Evolutionary conservation across 2,797 vertebrate species (phyloP).

Genomic region (Chloroceryle inda): DNA sequence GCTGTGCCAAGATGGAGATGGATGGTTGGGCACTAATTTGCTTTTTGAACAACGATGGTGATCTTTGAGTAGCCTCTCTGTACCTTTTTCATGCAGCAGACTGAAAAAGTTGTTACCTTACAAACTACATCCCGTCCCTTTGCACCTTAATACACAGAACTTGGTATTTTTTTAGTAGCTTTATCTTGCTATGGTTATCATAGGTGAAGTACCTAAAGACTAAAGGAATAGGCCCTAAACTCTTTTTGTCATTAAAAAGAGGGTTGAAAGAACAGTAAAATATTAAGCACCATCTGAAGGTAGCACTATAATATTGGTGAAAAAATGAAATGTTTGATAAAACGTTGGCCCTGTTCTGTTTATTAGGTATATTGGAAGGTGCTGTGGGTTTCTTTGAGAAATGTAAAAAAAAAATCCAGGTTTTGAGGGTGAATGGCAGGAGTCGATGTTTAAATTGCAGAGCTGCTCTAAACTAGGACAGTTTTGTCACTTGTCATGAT

Average conservation of each 20-base stretch:
- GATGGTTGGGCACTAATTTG: not conserved
- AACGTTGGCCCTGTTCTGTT: not conserved
- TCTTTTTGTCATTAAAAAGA: not conserved
- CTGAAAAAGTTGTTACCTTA: not conserved
- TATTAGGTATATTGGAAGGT: not conserved
- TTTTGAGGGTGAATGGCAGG: not conserved
- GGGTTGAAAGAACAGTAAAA: not conserved
- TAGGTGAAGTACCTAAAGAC: not conserved
- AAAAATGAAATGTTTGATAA: rapidly evolving
- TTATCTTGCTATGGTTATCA: rapidly evolving
- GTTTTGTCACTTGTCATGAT: not conserved
- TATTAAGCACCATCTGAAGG: not conserved
- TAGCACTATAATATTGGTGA: not conserved
- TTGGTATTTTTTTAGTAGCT: not conserved
- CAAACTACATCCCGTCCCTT: not conserved
- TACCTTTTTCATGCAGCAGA: not conserved
- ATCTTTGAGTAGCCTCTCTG: not conserved
- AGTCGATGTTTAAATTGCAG: not conserved
- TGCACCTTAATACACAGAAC: not conserved
- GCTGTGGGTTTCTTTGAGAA: not conserved
- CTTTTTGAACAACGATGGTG: not conserved
- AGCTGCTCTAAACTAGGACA: not conserved
- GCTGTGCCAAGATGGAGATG: not conserved
- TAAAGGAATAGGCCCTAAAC: not conserved
- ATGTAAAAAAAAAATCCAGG: rapidly evolving